Percentiles rank a stretch among this genome's conserved stretches.
Evolutionary conservation across 2,888 invertebrate species (phyloP).

Genomic region (Pegoplata infirma): DNA sequence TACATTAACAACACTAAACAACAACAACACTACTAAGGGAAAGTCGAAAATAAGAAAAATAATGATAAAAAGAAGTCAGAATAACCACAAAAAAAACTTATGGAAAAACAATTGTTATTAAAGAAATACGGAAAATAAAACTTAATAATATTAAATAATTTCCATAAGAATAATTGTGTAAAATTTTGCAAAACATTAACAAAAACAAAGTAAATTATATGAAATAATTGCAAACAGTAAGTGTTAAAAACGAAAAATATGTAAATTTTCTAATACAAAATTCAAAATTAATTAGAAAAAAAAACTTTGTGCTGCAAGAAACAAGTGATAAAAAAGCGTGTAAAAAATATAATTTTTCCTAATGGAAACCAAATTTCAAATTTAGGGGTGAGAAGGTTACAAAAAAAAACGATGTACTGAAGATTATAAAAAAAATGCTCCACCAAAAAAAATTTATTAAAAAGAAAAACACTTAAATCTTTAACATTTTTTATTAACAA

Average conservation of each 20-base stretch:
- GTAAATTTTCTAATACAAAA: constrained; percentile 6
- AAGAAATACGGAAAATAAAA: constrained; percentile 6
- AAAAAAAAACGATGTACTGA: constrained; percentile 9
- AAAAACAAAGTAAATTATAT: not conserved
- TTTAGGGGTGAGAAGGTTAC: constrained; percentile 37
- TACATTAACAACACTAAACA: too few species aligned
- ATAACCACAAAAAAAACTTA: constrained; percentile 25
- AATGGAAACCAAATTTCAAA: constrained; percentile 7
- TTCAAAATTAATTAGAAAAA: constrained; percentile 37
- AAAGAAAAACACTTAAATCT: not conserved
- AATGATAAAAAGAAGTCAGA: constrained; percentile 33
- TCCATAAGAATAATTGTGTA: constrained; percentile 11
- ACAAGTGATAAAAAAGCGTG: constrained; percentile 51
- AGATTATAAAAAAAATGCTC: not conserved
- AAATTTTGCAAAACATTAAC: not conserved
- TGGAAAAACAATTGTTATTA: constrained; percentile 54
- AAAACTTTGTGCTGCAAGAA: constrained; percentile 15
- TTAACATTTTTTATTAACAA: too few species aligned
- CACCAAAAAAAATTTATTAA: not conserved
- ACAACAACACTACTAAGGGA: not conserved
- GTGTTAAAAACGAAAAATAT: constrained; percentile 40
- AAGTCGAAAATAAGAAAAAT: not conserved
- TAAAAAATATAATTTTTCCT: constrained; percentile 25
- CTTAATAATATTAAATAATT: constrained; percentile 36
- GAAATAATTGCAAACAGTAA: constrained; percentile 4